Evolutionary conservation across 2,888 invertebrate species (phyloP).

Genomic region (Conchocele bisecta): DNA sequence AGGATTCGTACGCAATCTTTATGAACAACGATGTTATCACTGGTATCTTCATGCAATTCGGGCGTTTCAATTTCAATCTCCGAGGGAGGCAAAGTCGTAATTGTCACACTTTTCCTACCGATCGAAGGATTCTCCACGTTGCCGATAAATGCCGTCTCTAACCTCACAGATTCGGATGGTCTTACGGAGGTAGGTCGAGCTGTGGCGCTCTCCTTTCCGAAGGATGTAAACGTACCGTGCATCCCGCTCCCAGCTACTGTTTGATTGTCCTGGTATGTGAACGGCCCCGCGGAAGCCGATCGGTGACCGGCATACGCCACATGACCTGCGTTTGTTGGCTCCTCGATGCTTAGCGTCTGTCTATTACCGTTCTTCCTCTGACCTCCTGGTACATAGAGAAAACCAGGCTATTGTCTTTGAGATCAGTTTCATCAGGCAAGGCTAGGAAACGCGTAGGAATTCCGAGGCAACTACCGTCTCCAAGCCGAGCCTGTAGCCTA

Average conservation of each 20-base stretch:
- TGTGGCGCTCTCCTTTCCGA: conserved; percentile 23
- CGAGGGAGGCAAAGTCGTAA: conserved; percentile 43
- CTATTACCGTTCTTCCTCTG: not conserved
- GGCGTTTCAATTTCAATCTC: conserved; percentile 6
- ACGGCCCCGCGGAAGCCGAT: conserved; percentile 51
- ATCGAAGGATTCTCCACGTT: conserved; percentile 40
- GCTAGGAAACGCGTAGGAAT: too few relatives aligned
- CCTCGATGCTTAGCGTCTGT: not conserved
- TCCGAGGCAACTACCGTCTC: too few relatives aligned
- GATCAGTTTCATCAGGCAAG: too few relatives aligned
- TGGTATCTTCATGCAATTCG: conserved; percentile 16
- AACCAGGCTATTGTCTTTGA: too few relatives aligned
- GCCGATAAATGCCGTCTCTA: conserved; percentile 70
- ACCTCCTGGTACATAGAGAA: too few relatives aligned
- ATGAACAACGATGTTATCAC: conserved; percentile 36
- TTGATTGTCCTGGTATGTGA: conserved; percentile 29
- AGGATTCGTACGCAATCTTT: conserved; percentile 59
- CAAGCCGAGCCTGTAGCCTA: too few relatives aligned
- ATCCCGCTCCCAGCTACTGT: conserved; percentile 5
- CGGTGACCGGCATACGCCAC: conserved; percentile 43
- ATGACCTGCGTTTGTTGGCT: not conserved
- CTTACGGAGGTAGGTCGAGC: conserved; percentile 32
- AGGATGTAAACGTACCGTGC: conserved; percentile 37
- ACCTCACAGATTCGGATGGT: conserved; percentile 59
- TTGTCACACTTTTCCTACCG: conserved; percentile 58